These are phyloP conservation scores for Brachypterus glaber DNA, from an alignment of 2,888 invertebrate genomes.

Conservation along the genomic window DNA sequence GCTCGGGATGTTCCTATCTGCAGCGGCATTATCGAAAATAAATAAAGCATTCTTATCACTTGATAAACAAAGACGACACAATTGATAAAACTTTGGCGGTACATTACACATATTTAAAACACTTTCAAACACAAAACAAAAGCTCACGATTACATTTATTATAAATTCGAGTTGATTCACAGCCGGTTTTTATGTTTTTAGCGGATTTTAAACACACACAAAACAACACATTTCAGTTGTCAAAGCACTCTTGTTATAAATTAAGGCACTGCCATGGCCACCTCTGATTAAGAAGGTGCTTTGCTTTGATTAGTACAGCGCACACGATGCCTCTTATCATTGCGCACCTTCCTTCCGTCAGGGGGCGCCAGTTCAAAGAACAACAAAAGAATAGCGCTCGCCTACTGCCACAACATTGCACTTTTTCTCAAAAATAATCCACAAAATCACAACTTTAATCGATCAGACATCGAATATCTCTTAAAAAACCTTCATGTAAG, in stretches of 20 bases:
- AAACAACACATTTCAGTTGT: too few relatives aligned
- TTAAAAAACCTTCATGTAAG: too few relatives aligned
- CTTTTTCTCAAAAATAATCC: too few relatives aligned
- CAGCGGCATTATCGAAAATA: slow-evolving; percentile 68
- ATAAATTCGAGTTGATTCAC: slow-evolving; percentile 34
- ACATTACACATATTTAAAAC: slow-evolving; percentile 68
- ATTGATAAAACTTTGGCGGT: slow-evolving; percentile 87
- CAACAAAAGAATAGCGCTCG: not conserved
- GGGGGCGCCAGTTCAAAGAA: not conserved
- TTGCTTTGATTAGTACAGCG: not conserved
- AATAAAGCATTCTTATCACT: slow-evolving; percentile 52
- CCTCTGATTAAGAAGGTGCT: not conserved
- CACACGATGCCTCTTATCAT: slow-evolving; percentile 4
- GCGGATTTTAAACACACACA: slow-evolving; percentile 18
- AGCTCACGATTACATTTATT: slow-evolving; percentile 31
- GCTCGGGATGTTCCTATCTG: slow-evolving; percentile 48
- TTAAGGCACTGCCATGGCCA: slow-evolving; percentile 5
- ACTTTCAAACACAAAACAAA: slow-evolving; percentile 35
- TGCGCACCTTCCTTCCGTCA: not conserved
- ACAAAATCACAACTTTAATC: too few relatives aligned
- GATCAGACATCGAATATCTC: too few relatives aligned
- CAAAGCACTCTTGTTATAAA: too few relatives aligned
- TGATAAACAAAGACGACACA: slow-evolving; percentile 90
- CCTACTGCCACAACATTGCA: too few relatives aligned
- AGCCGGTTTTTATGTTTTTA: slow-evolving; percentile 37